Conservation (phyloP, 2,113 vertebrate genomes). For the Aplodontia rufa region DNA sequence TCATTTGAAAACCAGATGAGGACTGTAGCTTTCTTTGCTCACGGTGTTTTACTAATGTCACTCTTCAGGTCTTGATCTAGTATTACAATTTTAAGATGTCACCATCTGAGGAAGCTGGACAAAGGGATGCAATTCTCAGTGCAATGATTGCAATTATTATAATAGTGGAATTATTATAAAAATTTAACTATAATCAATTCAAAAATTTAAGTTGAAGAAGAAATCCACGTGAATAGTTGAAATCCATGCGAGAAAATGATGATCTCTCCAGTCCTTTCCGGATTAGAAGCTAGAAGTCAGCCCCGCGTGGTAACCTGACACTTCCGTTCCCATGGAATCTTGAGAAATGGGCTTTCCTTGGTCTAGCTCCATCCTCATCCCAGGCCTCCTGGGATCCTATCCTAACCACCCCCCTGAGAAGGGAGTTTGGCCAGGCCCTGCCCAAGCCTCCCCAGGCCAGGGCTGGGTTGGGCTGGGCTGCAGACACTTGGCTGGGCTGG, state of each 20-base stretch:
- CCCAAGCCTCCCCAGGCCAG: constrained; percentile 52
- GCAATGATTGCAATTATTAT: neutral
- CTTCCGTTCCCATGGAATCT: neutral
- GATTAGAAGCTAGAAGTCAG: neutral
- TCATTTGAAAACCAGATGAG: neutral
- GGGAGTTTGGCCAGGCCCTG: constrained; percentile 11
- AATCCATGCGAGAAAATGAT: neutral
- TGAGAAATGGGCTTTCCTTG: neutral
- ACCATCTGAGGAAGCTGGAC: neutral
- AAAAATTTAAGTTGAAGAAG: too few relatives aligned
- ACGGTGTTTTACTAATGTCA: neutral
- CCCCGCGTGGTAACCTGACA: too few relatives aligned
- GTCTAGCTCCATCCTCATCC: neutral
- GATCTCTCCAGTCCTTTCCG: neutral
- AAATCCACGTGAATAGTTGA: neutral
- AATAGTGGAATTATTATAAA: too few relatives aligned
- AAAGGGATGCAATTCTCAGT: neutral
- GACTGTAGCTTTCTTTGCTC: neutral
- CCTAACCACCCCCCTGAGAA: neutral
- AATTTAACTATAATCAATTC: neutral
- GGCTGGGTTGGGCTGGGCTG: constrained; percentile 29
- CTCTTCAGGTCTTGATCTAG: neutral
- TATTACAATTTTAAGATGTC: neutral
- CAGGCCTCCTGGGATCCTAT: neutral
- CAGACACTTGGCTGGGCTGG: constrained; percentile 46